Percentiles rank a stretch among this genome's conserved stretches.
Conservation (phyloP, 2,113 vertebrate genomes). For the Phycodurus eques region DNA sequence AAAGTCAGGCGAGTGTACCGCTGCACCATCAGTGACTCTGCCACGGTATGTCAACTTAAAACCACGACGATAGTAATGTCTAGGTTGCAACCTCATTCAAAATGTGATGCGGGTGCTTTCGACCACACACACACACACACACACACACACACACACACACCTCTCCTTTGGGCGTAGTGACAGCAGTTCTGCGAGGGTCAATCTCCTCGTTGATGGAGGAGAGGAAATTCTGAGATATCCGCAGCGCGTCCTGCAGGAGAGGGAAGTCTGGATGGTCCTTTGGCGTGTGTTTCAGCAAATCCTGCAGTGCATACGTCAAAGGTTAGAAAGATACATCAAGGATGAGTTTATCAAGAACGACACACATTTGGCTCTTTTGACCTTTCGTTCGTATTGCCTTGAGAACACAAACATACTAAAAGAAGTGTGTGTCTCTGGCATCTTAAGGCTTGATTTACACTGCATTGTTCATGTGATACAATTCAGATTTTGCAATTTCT, state of each 20-base stretch:
- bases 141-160: constrained; percentile 78
- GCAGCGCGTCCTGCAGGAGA: constrained; percentile 90
- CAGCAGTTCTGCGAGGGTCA: constrained; percentile 88
- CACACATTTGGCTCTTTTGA: background rate
- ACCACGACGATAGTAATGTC: background rate
- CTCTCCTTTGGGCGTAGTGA: constrained; percentile 97
- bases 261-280: constrained; percentile 96
- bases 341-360: background rate
- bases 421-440: too few species aligned
- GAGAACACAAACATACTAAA: background rate
- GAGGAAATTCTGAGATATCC: constrained; percentile 97
- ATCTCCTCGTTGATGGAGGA: constrained; percentile 99
- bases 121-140: background rate
- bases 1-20: too few species aligned
- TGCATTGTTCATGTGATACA: too few species aligned
- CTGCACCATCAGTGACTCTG: too few species aligned
- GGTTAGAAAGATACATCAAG: constrained; percentile 8
- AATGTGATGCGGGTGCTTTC: background rate
- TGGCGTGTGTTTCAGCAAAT: constrained; percentile 94
- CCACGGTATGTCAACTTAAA: too few species aligned
- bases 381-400: background rate
- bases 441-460: too few species aligned
- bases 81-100: background rate
- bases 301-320: constrained; percentile 67
- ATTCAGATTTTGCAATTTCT: too few species aligned